Evolutionary conservation across 2,888 invertebrate species (phyloP), one percentile per base, ranked within the genome.

Genomic region (Sarcophaga caerulescens): DNA sequence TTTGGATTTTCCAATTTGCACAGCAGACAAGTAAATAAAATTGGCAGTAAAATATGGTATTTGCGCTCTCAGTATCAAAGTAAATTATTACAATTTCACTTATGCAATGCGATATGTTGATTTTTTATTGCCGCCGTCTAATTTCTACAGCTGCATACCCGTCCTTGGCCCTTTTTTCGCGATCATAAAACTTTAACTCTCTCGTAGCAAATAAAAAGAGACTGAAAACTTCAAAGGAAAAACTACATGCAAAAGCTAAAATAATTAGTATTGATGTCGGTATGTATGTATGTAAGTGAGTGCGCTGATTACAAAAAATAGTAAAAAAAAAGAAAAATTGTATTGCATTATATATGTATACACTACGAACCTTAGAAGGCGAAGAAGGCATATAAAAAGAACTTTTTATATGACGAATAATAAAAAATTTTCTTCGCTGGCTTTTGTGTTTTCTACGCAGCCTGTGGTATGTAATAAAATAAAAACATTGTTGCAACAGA

Each of bases 401-500:
- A 35, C 8, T 47, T 52, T 59, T 73, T 19, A 76, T 82, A 59
- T 76, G 75, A 73, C 76, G 68, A 52, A 52, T 52, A 80, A 85
- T 80, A 81, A 85, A 77, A 83, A 52, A 47, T 35, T 17, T 52
- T 52, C 17, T 52, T 5, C 17, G 17, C 5, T 52, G 12, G 4
- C 14, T 73, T 23, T 6, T 52, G 10, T 17, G 4, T 60, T 35
- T 25, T 59, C 45, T 47, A 59, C 17, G 19, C 47, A 57, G 5
- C 65, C 68, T 82, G 59, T 70, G 68, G 71, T 57, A 69, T 80
- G 69, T 80, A 68, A 83, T 83, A 77, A 63, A 73, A 63, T 65
- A 63, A 0, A 10, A 35, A 84, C 85, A 83, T 68, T 83, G 85
- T 85, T 85, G 83, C 83, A 59, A 73, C 47, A 35, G 35, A 35